phyloP scores from a whole-genome alignment of 2,797 vertebrate species.

The Hirundo rustica region DNA sequence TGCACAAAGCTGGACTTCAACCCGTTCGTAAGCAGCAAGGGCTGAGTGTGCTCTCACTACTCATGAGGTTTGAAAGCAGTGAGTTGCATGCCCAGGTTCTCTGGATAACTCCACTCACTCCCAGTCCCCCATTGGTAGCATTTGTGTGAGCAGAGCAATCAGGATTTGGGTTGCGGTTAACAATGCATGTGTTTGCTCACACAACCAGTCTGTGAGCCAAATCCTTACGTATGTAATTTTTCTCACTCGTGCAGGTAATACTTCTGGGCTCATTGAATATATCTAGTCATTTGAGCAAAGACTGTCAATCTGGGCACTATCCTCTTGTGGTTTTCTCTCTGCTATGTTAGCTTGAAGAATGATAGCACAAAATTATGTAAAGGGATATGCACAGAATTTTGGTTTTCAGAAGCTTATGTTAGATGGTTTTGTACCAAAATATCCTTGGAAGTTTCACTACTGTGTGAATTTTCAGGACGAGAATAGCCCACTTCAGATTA shows the following conservation, averaged over 20 bases:
- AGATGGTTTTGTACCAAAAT: neutral
- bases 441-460: neutral
- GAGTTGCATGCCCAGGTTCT: neutral
- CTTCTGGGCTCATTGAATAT: neutral
- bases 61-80: neutral
- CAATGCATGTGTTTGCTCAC: neutral
- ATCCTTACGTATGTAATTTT: neutral
- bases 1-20: neutral
- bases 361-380: neutral
- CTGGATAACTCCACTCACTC: neutral
- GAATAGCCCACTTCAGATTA: neutral
- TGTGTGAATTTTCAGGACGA: neutral
- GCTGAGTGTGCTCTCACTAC: neutral
- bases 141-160: neutral
- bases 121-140: neutral
- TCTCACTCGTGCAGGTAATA: neutral
- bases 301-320: neutral
- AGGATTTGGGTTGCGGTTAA: neutral
- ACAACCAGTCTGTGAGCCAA: neutral
- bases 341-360: neutral
- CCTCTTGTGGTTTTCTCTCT: neutral
- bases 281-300: neutral
- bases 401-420: neutral
- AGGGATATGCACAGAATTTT: neutral
- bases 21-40: neutral